These are phyloP conservation scores for Diphyllodes magnificus DNA, from an alignment of 2,113 vertebrate species.

Conservation along the genomic window DNA sequence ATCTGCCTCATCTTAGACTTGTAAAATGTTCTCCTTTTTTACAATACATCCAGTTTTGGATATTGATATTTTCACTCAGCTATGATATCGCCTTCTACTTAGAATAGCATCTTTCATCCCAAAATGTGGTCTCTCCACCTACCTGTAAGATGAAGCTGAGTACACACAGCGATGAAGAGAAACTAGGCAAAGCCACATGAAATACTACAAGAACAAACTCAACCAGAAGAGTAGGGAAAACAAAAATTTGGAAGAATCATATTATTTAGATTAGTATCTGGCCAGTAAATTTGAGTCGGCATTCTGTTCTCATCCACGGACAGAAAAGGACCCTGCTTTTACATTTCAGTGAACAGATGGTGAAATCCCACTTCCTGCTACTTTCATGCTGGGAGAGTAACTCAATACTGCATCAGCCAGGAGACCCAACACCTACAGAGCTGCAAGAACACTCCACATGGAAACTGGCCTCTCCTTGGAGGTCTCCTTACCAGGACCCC, in stretches of 20 bases:
- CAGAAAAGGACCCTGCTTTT: conserved; percentile 22
- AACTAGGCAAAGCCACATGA: not conserved
- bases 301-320: not conserved
- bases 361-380: conserved; percentile 36
- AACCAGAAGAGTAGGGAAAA: not conserved
- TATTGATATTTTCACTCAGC: not conserved
- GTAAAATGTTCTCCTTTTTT: not conserved
- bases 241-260: not conserved
- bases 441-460: not conserved
- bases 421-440: conserved; percentile 41
- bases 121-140: not conserved
- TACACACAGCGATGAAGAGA: not conserved
- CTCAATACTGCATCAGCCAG: conserved; percentile 20
- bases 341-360: conserved; percentile 52
- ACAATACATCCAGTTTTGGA: not conserved
- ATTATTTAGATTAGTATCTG: not conserved
- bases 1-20: not conserved
- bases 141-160: not conserved
- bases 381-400: conserved; percentile 41
- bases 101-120: not conserved
- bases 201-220: not conserved
- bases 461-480: conserved; percentile 24
- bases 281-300: not conserved
- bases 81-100: not conserved
- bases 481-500: not conserved